Conservation (phyloP, 2,797 vertebrate species). For the Babyrousa celebensis region DNA sequence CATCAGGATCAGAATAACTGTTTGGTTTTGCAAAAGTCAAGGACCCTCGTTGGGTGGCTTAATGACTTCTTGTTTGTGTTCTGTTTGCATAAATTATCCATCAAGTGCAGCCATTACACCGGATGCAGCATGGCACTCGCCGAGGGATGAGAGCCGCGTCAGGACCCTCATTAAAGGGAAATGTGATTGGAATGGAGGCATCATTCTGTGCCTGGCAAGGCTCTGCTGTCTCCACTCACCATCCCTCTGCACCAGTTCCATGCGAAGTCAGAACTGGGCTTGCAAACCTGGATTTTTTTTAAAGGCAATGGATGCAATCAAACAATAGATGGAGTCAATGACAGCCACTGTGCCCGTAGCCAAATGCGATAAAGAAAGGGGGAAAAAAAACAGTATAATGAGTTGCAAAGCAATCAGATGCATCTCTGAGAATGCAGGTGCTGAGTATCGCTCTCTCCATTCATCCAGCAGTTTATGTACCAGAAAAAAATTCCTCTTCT, state of each 20-base stretch:
- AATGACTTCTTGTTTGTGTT: slow-evolving; percentile 89
- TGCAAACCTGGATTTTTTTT: slow-evolving; percentile 72
- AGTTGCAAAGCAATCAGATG: slow-evolving; percentile 74
- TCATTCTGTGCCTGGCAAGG: slow-evolving; percentile 70
- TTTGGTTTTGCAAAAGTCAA: slow-evolving; percentile 87
- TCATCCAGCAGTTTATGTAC: slow-evolving; percentile 69
- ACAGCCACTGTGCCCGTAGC: slow-evolving; percentile 61
- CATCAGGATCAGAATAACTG: slow-evolving; percentile 86
- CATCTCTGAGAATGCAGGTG: slow-evolving; percentile 80
- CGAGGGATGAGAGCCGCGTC: slow-evolving; percentile 57
- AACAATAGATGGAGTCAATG: slow-evolving; percentile 71
- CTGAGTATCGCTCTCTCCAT: slow-evolving; percentile 21
- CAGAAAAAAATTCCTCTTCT: slow-evolving; percentile 38
- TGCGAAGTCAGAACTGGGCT: slow-evolving; percentile 67
- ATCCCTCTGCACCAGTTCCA: slow-evolving; percentile 73
- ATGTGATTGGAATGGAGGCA: slow-evolving; percentile 76
- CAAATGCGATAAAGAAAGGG: slow-evolving; percentile 75
- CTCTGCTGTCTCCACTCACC: slow-evolving; percentile 65
- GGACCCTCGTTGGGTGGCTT: slow-evolving; percentile 86
- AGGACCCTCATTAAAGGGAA: slow-evolving; percentile 81
- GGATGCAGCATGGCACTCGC: slow-evolving; percentile 80
- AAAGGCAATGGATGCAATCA: slow-evolving; percentile 73
- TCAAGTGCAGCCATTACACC: slow-evolving; percentile 83
- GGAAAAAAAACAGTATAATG: slow-evolving; percentile 45
- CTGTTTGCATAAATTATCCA: slow-evolving; percentile 87